Conservation (phyloP, 2,888 invertebrate species). For the Epiblema foenella region DNA sequence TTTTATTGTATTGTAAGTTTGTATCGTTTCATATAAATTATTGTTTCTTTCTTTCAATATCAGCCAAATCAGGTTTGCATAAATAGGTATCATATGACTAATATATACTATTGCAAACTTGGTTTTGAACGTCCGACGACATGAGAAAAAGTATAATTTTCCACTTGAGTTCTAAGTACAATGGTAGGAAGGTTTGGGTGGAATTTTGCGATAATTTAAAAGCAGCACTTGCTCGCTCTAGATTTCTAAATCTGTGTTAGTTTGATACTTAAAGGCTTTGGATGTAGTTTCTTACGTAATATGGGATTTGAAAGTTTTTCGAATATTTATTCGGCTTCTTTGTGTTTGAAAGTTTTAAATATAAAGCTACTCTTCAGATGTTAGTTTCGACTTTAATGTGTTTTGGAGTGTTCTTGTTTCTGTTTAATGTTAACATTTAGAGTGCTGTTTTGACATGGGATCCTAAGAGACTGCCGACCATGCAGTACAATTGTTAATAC, state of each 20-base stretch:
- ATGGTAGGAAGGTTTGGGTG: too few species aligned
- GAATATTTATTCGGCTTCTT: conserved; percentile 26
- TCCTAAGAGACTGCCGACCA: too few species aligned
- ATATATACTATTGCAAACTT: too few species aligned
- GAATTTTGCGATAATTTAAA: not conserved
- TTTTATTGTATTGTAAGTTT: too few species aligned
- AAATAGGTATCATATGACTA: too few species aligned
- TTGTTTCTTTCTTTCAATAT: too few species aligned
- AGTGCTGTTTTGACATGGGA: not conserved
- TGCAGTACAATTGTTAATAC: too few species aligned
- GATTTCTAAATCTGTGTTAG: conserved; percentile 1
- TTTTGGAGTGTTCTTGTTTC: conserved; percentile 18
- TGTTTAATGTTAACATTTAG: not conserved
- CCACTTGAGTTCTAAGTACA: too few species aligned
- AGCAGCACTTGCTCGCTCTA: not conserved
- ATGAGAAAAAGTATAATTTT: too few species aligned
- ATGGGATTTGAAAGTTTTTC: conserved; percentile 27
- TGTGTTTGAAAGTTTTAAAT: conserved; percentile 20
- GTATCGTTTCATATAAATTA: too few species aligned
- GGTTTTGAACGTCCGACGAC: too few species aligned
- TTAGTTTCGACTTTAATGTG: conserved; percentile 12
- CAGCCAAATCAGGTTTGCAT: too few species aligned
- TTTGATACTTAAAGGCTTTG: conserved; percentile 29
- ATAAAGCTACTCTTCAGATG: conserved; percentile 1
- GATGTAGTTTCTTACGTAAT: conserved; percentile 22